Evolutionary conservation across 2,888 invertebrate species (phyloP).

Genomic region (Hedychridium roseum): DNA sequence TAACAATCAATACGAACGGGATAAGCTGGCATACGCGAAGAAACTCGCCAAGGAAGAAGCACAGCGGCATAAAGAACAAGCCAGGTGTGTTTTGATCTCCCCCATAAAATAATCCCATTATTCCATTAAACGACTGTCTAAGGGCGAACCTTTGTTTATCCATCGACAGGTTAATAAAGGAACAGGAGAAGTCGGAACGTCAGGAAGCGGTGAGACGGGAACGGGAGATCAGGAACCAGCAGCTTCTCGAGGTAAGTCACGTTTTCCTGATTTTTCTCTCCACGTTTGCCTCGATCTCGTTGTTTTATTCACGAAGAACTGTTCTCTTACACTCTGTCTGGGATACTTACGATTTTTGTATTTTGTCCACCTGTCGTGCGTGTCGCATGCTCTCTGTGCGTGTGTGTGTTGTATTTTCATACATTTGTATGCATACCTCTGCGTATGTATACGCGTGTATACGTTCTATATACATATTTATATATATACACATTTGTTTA

Average conservation of each 20-base stretch:
- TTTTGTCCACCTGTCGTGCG: conserved; percentile 63
- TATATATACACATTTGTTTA: conserved; percentile 29
- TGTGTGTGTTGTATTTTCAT: conserved; percentile 37
- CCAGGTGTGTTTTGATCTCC: conserved; percentile 51
- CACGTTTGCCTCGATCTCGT: conserved; percentile 54
- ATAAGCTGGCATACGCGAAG: conserved; percentile 70
- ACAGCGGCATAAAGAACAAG: conserved; percentile 64
- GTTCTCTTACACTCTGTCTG: conserved; percentile 56
- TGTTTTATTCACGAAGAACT: conserved; percentile 58
- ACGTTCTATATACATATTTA: conserved; percentile 29
- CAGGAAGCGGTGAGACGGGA: conserved; percentile 84
- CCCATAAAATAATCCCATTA: no score
- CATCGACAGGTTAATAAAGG: conserved; percentile 68
- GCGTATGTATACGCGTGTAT: conserved; percentile 36
- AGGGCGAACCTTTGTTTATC: conserved; percentile 2
- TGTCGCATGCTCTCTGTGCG: conserved; percentile 64
- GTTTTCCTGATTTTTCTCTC: conserved; percentile 12
- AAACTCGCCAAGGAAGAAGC: conserved; percentile 76
- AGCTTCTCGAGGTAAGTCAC: conserved; percentile 82
- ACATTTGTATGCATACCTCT: conserved; percentile 41
- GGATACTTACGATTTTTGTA: conserved; percentile 50
- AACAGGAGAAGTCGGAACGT: conserved; percentile 81
- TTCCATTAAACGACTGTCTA: no score
- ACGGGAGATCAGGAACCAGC: conserved; percentile 83
- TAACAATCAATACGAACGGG: conserved; percentile 60